Evolutionary conservation across 2,888 invertebrate genomes (phyloP).

Genomic region (Labia minor): DNA sequence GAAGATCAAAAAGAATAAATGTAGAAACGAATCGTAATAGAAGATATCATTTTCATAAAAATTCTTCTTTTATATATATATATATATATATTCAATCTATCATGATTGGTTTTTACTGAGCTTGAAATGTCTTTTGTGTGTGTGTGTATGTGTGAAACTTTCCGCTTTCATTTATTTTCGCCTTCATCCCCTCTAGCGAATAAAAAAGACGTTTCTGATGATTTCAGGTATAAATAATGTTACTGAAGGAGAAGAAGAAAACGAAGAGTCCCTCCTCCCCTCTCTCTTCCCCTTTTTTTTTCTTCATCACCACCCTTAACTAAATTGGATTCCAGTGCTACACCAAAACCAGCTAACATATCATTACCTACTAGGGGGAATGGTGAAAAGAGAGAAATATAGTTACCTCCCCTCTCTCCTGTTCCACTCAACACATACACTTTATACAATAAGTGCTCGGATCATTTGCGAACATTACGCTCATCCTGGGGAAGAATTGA

Average conservation of each 20-base stretch:
- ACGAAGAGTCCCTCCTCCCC: no score
- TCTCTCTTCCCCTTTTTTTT: no score
- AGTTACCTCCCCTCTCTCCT: background rate
- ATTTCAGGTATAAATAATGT: slow-evolving; percentile 13
- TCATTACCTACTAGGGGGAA: background rate
- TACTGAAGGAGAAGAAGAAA: background rate
- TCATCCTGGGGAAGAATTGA: background rate
- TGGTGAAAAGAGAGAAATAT: background rate
- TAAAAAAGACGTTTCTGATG: background rate
- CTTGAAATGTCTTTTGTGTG: background rate
- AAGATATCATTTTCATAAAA: background rate
- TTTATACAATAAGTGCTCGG: background rate
- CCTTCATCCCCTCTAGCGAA: no score
- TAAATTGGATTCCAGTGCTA: background rate
- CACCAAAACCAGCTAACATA: background rate
- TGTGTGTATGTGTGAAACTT: no score
- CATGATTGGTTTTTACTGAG: background rate
- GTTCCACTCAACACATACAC: background rate
- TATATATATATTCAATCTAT: no score
- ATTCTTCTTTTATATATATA: background rate
- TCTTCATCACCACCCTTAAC: no score
- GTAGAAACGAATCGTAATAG: background rate
- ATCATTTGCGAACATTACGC: slow-evolving; percentile 1
- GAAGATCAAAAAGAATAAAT: slow-evolving; percentile 2
- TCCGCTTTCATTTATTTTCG: no score